These are phyloP conservation scores for Caiman crocodilus DNA, from an alignment of 2,797 vertebrate species.

Conservation along the genomic window DNA sequence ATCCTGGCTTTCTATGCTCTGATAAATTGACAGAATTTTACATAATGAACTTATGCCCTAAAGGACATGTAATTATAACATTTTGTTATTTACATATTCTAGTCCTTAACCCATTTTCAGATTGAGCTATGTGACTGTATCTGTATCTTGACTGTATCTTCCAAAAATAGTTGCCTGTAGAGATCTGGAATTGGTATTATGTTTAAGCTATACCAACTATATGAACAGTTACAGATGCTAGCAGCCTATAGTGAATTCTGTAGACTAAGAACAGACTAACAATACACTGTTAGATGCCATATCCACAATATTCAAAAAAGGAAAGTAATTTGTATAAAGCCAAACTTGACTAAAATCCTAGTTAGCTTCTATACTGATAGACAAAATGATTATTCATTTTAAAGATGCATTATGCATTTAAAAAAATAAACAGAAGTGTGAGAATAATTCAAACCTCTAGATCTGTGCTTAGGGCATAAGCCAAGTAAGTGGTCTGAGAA, in stretches of 20 bases:
- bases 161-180: not conserved
- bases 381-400: not conserved
- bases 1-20: not conserved
- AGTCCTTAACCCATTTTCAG: not conserved
- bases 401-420: no score
- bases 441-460: no score
- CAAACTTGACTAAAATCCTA: not conserved
- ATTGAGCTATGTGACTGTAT: no score
- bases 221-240: not conserved
- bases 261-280: not conserved
- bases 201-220: not conserved
- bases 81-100: not conserved
- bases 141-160: not conserved
- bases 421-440: no score
- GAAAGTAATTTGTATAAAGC: not conserved
- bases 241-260: not conserved
- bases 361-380: not conserved
- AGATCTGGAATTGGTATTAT: not conserved
- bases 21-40: not conserved
- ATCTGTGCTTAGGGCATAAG: not conserved
- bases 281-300: no score
- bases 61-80: not conserved
- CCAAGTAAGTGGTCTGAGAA: not conserved
- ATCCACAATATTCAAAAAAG: not conserved
- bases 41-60: not conserved